Conservation (phyloP, 2,797 vertebrate species). For the Trematomus bernacchii region DNA sequence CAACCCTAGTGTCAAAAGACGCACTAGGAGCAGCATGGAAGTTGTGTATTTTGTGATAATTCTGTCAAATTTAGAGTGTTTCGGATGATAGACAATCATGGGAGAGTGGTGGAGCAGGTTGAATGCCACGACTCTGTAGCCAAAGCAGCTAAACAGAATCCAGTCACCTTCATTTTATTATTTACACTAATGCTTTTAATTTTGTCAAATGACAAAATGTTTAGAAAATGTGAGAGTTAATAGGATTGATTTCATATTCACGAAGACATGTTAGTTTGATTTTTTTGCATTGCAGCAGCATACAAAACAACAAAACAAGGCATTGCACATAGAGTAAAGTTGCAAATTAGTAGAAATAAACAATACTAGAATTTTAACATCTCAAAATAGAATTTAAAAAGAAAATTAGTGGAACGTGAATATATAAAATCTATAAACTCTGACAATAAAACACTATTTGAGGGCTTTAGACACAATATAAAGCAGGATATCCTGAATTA, state of each 20-base stretch:
- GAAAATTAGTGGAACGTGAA: too few relatives aligned
- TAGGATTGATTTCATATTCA: neutral
- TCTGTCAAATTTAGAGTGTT: neutral
- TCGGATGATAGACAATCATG: neutral
- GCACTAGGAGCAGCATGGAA: neutral
- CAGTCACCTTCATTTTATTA: neutral
- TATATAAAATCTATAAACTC: too few relatives aligned
- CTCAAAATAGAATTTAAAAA: too few relatives aligned
- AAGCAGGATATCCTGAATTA: neutral
- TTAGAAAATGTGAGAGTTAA: neutral
- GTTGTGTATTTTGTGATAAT: neutral
- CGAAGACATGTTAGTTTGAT: neutral
- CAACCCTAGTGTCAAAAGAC: slow-evolving; percentile 19
- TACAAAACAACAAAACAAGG: too few relatives aligned
- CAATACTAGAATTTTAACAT: too few relatives aligned
- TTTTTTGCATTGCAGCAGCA: neutral
- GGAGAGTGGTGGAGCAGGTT: neutral
- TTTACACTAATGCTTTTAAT: slow-evolving; percentile 13
- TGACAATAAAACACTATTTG: too few relatives aligned
- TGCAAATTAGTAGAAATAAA: too few relatives aligned
- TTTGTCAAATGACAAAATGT: slow-evolving; percentile 19
- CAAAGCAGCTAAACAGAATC: neutral
- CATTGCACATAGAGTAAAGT: too few relatives aligned
- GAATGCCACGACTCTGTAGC: neutral
- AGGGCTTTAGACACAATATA: too few relatives aligned